Base-by-base conservation (phyloP, 2,113 vertebrate species). In the Hippocampus barbouri region DNA sequence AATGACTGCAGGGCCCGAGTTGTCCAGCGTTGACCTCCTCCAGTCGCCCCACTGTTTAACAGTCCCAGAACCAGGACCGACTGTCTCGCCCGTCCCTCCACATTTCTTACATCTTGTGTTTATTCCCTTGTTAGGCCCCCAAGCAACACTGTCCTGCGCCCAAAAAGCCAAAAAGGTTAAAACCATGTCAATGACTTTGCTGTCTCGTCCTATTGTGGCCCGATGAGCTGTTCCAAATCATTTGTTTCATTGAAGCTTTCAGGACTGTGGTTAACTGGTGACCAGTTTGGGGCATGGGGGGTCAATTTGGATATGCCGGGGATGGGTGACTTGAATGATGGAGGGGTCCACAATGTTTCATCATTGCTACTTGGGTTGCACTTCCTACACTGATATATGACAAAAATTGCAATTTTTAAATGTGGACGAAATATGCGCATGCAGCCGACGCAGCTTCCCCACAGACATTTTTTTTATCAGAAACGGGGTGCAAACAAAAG, bases 41-140 rank as follows among this genome's bases (percentile, higher is more conserved):
- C 72, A 71, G 67, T 69, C 70, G 14, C 82, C 85, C 88, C 54
- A 76, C 83, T 78, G 87, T 89, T 91, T 87, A 85, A 91, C 74
- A 75, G 71, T 80, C 76, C 79, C 78, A 79, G 83, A 87, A 86
- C 84, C 83, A 68, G 83, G 79, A 67, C 79, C 82, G 83, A 89
- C 78, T 63, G 80, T 81, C 87, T 84, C 79, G 79, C 59, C 51
- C 80, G 74, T 85, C 79, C 56, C 73, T 85, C 79, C 72, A 49
- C 38, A 53, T 38, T 77, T 70, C 27, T 30, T 67, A 62, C n/a
- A 30, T 72, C 60, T 68, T 8, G 49, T 34, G 49, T 65, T 66
- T 73, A 38, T 63, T 75, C 70, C 61, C 74, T 30, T 54, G 40
- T 14, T 61, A 66, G 68, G 38, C 76, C 59, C 83, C 62, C 64